Evolutionary conservation across 1,140 invertebrate genomes (phyloP).

Genomic region (Pseudoatta argentina): DNA sequence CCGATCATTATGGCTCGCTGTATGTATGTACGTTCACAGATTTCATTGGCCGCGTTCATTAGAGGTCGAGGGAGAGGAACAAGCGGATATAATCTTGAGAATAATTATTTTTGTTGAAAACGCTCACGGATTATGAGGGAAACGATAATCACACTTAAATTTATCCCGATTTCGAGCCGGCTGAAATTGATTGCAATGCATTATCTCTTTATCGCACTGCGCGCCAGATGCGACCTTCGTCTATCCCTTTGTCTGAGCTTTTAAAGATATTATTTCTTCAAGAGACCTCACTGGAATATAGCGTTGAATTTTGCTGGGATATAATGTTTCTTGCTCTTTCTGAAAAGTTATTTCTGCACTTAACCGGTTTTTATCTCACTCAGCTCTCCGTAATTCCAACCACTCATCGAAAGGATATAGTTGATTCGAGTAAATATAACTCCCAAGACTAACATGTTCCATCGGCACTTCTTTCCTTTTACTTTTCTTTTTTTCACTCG

Average conservation of each 20-base stretch:
- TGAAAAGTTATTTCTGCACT: conserved; percentile 39
- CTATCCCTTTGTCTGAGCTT: not conserved
- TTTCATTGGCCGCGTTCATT: conserved; percentile 29
- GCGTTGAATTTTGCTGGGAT: conserved; percentile 13
- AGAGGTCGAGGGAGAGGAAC: not conserved
- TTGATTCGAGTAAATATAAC: conserved; percentile 53
- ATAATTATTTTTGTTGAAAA: conserved; percentile 49
- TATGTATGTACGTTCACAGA: conserved; percentile 19
- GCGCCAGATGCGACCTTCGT: conserved; percentile 33
- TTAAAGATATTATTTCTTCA: conserved; percentile 46
- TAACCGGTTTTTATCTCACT: conserved; percentile 30
- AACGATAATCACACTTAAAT: conserved; percentile 50
- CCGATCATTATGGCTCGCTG: conserved; percentile 18
- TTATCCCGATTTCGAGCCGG: conserved; percentile 42
- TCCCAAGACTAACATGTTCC: conserved; percentile 53
- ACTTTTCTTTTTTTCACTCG: not conserved
- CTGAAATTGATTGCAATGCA: conserved; percentile 32
- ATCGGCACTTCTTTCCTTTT: conserved; percentile 2
- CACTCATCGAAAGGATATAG: conserved; percentile 14
- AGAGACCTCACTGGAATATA: not conserved
- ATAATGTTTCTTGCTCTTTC: conserved; percentile 4
- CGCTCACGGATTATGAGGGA: conserved; percentile 37
- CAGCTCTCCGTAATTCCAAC: conserved; percentile 47
- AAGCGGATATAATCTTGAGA: conserved; percentile 41
- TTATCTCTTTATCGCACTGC: conserved; percentile 51